Conservation (phyloP, 2,888 invertebrate genomes). For the Arctia plantaginis region DNA sequence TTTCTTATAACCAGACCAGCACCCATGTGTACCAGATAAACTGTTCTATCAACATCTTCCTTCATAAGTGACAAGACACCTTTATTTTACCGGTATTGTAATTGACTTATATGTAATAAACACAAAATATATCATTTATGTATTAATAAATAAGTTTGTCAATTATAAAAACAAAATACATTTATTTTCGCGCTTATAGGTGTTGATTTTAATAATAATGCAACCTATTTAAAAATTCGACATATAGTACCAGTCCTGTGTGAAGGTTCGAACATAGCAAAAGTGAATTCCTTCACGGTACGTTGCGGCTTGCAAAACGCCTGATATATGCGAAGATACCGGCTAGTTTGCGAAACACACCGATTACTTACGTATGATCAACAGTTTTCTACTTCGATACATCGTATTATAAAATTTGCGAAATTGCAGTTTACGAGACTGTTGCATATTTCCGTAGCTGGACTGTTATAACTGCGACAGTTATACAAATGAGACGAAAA, state of each 20-base stretch:
- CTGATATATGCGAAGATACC: constrained; percentile 66
- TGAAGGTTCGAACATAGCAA: constrained; percentile 50
- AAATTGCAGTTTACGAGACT: constrained; percentile 28
- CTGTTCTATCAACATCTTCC: not conserved
- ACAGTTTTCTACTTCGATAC: constrained; percentile 62
- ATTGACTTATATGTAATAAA: no score
- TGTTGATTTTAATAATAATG: not conserved
- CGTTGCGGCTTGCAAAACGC: constrained; percentile 71
- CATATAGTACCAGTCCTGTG: not conserved
- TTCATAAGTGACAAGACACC: not conserved
- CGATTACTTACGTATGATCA: constrained; percentile 60
- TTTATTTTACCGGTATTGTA: not conserved
- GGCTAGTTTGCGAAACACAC: constrained; percentile 57
- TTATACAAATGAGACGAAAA: not conserved
- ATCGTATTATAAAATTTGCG: constrained; percentile 41
- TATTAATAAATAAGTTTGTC: not conserved
- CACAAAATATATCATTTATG: no score
- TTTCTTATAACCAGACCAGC: constrained; percentile 35
- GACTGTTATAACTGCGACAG: not conserved
- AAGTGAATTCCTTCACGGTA: constrained; percentile 75
- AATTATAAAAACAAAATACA: not conserved
- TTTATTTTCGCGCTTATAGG: not conserved
- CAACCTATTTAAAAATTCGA: not conserved
- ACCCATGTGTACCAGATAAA: not conserved
- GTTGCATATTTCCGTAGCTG: constrained; percentile 6